Evolutionary conservation across 2,797 vertebrate genomes (phyloP).

Genomic region (Botia kubotai): DNA sequence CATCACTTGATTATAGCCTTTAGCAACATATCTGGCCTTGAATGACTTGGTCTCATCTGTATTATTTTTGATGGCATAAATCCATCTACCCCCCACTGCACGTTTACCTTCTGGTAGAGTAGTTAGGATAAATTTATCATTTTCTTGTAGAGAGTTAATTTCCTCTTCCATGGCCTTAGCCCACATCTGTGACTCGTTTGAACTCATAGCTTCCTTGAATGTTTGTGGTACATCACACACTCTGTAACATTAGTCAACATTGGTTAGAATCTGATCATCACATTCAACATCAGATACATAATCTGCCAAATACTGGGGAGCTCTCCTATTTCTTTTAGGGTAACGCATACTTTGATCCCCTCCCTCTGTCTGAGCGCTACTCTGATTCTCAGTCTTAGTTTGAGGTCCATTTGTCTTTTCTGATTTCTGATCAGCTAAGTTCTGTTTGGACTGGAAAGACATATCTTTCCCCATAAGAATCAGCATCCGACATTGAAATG

Average conservation of each 20-base stretch:
- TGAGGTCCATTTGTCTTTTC: neutral
- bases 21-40: neutral
- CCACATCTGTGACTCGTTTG: neutral
- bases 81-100: neutral
- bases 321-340: neutral
- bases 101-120: neutral
- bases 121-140: neutral
- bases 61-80: neutral
- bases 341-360: neutral
- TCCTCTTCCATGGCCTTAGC: neutral
- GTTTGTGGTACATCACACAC: slow-evolving; percentile 10
- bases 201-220: neutral
- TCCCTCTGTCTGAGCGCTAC: no score
- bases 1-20: neutral
- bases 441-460: neutral
- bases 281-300: neutral
- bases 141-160: neutral
- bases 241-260: slow-evolving; percentile 3
- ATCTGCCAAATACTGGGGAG: neutral
- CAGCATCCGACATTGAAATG: neutral
- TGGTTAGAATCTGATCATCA: neutral
- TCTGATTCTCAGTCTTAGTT: neutral
- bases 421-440: neutral
- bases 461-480: neutral
- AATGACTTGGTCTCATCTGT: neutral